These are phyloP conservation scores for Egretta garzetta DNA, from an alignment of 2,113 vertebrate species.

Conservation along the genomic window DNA sequence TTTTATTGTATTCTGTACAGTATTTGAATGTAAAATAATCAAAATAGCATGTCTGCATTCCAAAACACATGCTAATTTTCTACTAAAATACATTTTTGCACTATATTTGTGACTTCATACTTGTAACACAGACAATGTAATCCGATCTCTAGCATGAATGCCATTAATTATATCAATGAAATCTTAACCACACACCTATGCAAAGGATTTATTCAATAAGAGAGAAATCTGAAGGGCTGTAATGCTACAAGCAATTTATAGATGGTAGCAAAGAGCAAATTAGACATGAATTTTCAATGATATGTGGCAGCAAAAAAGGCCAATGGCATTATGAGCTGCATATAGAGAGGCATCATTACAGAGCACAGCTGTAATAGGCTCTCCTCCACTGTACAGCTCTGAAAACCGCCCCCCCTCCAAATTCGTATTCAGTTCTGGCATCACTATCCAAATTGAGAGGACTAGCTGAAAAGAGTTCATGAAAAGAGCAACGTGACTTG, in stretches of 20 bases:
- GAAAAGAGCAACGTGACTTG: neutral
- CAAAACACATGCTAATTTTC: neutral
- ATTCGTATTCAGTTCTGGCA: neutral
- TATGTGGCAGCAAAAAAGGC: neutral
- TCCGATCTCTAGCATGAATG: neutral
- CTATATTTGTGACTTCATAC: neutral
- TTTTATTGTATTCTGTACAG: neutral
- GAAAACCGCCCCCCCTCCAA: neutral
- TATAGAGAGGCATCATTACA: neutral
- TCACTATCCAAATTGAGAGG: neutral
- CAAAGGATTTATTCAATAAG: neutral
- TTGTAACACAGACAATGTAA: neutral
- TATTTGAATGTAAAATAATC: neutral
- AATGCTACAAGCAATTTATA: slow-evolving; percentile 41
- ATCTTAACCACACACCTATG: neutral
- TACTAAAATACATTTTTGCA: neutral
- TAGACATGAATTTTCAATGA: neutral
- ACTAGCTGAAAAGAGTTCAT: neutral
- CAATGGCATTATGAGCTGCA: neutral
- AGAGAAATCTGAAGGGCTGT: neutral
- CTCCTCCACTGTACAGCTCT: neutral
- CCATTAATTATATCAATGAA: neutral
- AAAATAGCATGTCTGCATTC: neutral
- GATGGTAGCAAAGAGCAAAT: slow-evolving; percentile 53
- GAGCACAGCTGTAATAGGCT: neutral